Evolutionary conservation across 1,140 invertebrate genomes (phyloP), one percentile per base, ranked within the genome.

Genomic region (Micrasema longulum): DNA sequence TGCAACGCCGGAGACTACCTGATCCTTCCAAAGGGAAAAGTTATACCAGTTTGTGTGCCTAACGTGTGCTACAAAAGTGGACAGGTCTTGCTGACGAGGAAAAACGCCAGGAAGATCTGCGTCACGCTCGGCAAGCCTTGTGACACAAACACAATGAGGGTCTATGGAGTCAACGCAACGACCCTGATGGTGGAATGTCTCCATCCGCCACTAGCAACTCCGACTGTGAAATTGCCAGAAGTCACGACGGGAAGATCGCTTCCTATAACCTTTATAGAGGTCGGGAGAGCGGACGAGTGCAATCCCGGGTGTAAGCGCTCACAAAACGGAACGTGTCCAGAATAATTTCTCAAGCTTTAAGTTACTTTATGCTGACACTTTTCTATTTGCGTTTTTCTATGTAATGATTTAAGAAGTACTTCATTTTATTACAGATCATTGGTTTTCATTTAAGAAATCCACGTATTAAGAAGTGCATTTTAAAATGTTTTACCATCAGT

Each of bases 1-100:
- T 92, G 91, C 76, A 47, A 77, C 3, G 5, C 66, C 0, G 80
- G 80, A 0, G 74, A 91, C 48, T 88, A 89, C 73, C 77, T 91
- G 10, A 78, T 90, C 14, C 80, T 92, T 2, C 80, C 80, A 1
- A 70, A 79, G 20, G 81, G 84, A 52, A 82, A 86, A 18, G 79
- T 83, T 0, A 81, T 87, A 22, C 89, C 91, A 0, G 81, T 83
- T 55, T 92, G 91, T 75, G 79, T 80, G 1, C 69, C 66, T 4
- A 92, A 92, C 82, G 85, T 86, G 0, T 92, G 91, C 74, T 10
- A 20, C 4, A 66, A 73, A 0, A 85, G 88, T 65, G 82, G 82
- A 0, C 69, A 78, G 11, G 88, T 90, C 0, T 55, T 71, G 12
- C 88, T 84, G 52, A 82, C 86, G 11, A 80, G 78, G 0, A 16